Percentiles rank a stretch among this genome's conserved stretches.
Conservation (phyloP, 2,797 vertebrate species). For the Silurus lanzhouensis region DNA sequence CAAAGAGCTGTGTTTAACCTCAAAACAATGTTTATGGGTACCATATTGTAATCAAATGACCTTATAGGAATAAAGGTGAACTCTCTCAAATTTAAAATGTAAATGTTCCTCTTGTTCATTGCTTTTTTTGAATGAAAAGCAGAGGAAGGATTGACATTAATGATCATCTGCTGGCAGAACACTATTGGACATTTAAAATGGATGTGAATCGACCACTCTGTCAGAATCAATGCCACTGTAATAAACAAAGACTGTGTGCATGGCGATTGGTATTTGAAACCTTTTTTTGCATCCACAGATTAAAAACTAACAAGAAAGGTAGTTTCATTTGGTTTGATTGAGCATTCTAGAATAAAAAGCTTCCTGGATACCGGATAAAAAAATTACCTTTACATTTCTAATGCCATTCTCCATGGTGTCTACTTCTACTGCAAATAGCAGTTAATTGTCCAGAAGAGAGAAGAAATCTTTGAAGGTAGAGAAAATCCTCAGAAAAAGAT, state of each 20-base stretch:
- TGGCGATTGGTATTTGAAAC: too few species aligned
- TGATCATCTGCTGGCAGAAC: not conserved
- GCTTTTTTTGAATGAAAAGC: not conserved
- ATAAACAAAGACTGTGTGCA: not conserved
- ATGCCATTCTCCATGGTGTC: not conserved
- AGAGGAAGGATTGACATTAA: not conserved
- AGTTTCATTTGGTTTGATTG: not conserved
- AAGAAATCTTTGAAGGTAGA: not conserved
- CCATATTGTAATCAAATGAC: not conserved
- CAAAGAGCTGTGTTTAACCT: not conserved
- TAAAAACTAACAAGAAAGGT: too few species aligned
- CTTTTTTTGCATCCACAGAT: too few species aligned
- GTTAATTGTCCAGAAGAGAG: too few species aligned
- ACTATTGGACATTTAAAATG: not conserved
- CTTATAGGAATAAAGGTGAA: not conserved
- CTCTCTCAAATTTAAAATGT: not conserved
- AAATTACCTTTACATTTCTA: not conserved
- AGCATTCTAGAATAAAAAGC: not conserved
- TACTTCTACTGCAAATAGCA: not conserved
- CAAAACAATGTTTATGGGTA: not conserved
- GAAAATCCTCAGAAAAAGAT: not conserved
- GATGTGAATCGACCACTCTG: not conserved
- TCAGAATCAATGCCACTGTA: not conserved
- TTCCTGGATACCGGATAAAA: not conserved
- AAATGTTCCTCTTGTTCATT: not conserved